A percentile compares a stretch with the other conserved stretches of the same genome.
phyloP scores from a whole-genome alignment of 2,113 vertebrate species.

The Anser cygnoides region DNA sequence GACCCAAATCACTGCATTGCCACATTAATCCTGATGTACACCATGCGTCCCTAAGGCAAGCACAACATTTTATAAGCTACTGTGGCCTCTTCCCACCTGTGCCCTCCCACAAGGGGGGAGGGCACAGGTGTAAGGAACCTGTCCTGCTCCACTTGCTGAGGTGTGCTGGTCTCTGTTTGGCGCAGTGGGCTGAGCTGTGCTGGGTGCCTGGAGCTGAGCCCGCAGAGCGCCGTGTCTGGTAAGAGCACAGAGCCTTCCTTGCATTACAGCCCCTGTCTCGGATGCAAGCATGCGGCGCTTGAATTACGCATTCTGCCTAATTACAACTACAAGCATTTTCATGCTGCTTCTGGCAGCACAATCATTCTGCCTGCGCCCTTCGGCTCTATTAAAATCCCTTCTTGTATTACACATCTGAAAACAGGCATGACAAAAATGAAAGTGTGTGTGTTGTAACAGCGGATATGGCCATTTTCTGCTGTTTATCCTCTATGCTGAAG shows the following conservation, averaged over 20 bases:
- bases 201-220: too few relatives aligned
- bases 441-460: neutral
- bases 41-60: neutral
- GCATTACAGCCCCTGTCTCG: neutral
- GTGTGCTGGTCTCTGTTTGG: rapidly evolving
- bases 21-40: neutral
- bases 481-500: neutral
- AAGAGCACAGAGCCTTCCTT: neutral
- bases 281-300: neutral
- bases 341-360: neutral
- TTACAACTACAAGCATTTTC: neutral
- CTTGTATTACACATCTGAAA: neutral
- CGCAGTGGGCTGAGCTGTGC: neutral
- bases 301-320: neutral
- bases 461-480: neutral
- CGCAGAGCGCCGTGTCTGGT: rapidly evolving
- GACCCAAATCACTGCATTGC: neutral
- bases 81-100: neutral
- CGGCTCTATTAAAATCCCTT: neutral
- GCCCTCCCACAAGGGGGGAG: neutral
- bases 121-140: neutral
- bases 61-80: neutral
- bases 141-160: neutral
- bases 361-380: neutral
- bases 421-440: neutral